Conservation (phyloP, 2,113 vertebrate species). For the Colossoma macropomum region DNA sequence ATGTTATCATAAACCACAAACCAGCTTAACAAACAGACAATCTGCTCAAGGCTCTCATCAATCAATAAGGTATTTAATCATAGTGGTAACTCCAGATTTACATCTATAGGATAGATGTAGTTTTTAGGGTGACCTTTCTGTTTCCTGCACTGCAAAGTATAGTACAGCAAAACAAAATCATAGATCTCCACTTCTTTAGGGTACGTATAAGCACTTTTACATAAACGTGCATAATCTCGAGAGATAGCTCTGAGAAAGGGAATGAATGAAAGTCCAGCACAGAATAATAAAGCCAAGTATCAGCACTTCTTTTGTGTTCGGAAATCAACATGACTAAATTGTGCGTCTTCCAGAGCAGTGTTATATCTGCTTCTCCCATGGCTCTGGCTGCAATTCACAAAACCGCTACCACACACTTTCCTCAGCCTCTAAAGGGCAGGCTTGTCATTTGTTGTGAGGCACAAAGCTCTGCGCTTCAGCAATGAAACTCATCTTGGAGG, state of each 20-base stretch:
- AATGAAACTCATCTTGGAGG: background rate
- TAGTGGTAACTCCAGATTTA: no score
- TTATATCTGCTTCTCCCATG: background rate
- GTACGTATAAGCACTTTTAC: no score
- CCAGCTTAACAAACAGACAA: background rate
- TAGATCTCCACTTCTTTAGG: no score
- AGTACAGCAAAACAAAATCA: no score
- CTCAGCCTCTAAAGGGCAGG: conserved; percentile 56
- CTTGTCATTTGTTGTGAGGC: conserved; percentile 51
- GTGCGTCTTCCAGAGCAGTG: background rate
- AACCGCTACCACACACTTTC: background rate
- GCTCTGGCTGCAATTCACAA: conserved; percentile 6
- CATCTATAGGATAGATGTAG: no score
- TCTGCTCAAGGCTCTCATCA: background rate
- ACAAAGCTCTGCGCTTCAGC: background rate
- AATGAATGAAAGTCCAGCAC: no score
- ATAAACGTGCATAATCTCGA: no score
- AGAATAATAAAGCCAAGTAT: background rate
- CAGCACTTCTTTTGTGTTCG: conserved; percentile 9
- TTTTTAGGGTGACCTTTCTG: no score
- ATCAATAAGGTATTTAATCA: no score
- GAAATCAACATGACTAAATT: background rate
- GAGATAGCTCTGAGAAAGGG: no score
- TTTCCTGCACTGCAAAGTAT: no score
- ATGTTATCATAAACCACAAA: no score